These are phyloP conservation scores for Polydrusus pterygomalis DNA, from an alignment of 2,888 invertebrate genomes.

Conservation along the genomic window DNA sequence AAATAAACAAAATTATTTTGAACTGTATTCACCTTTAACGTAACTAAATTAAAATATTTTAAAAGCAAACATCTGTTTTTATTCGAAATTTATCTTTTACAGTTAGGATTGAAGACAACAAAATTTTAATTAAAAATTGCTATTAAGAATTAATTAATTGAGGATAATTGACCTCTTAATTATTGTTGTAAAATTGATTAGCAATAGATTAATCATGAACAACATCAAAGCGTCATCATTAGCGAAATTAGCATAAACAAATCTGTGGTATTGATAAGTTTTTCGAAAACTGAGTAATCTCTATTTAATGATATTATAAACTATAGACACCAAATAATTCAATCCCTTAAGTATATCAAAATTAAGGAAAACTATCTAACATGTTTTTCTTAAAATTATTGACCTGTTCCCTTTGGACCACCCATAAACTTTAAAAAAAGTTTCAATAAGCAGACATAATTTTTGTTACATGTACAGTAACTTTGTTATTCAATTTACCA, in stretches of 20 bases:
- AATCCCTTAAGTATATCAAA: too few relatives aligned
- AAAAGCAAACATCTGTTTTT: not conserved
- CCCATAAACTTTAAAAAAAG: too few relatives aligned
- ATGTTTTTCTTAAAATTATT: too few relatives aligned
- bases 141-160: not conserved
- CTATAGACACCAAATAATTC: too few relatives aligned
- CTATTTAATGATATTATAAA: too few relatives aligned
- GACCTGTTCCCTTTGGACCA: too few relatives aligned
- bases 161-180: slow-evolving; percentile 1
- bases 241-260: slow-evolving; percentile 1
- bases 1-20: too few relatives aligned
- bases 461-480: too few relatives aligned
- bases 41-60: not conserved
- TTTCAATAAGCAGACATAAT: too few relatives aligned
- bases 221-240: slow-evolving; percentile 5
- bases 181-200: slow-evolving; percentile 1
- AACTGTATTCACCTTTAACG: not conserved
- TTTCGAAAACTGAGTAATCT: too few relatives aligned
- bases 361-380: too few relatives aligned
- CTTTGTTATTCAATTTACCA: too few relatives aligned
- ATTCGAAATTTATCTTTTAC: not conserved
- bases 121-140: not conserved
- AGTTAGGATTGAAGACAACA: not conserved
- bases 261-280: not conserved
- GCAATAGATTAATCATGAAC: slow-evolving; percentile 5